Evolutionary conservation across 1,140 invertebrate genomes (phyloP), one percentile per base, ranked within the genome.

Genomic region (Bombus sibiricus): DNA sequence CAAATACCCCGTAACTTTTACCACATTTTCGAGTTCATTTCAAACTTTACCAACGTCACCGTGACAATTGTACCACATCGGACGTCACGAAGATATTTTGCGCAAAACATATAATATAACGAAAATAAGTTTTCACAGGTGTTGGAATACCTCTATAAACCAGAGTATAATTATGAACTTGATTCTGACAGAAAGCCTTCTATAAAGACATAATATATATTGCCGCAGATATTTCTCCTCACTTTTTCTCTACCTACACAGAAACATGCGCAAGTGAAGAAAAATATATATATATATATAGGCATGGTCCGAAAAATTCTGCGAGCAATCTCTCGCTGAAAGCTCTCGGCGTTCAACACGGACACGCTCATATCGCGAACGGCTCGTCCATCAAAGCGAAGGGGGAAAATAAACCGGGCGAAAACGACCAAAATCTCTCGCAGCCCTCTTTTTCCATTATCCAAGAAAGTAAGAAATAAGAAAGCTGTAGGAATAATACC

Each of bases 341-440:
- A 78, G 64, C 47, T 59, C 8, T 41, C 39, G 3, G 41, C 62
- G 13, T 15, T 47, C 57, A 39, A 47, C 41, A 32, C 62, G 57
- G 8, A 72, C 37, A 25, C 62, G 37, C 43, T 59, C 66, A 59
- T 62, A 62, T 78, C 34, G 47, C 13, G 32, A 64, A 32, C 37
- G n/a, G 39, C 37, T 71, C 41, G 62, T 76, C 64, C 82, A 77
- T 71, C 75, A 47, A 83, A 78, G 34, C 47, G 43, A 57, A 41
- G 22, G 82, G 12, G 12, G 75, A 47, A 71, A 83, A 83, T 59
- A 69, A 83, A 78, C 64, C 82, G n/a, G 28, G 34, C 73, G 62
- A 53, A 68, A 78, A 68, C 73, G 74, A 76, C 28, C 41, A 13
- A 83, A 79, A 84, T 79, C 78, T 79, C 82, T 71, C 47, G n/a